Conservation (phyloP, 1,140 invertebrate genomes). For the Anastrepha obliqua region DNA sequence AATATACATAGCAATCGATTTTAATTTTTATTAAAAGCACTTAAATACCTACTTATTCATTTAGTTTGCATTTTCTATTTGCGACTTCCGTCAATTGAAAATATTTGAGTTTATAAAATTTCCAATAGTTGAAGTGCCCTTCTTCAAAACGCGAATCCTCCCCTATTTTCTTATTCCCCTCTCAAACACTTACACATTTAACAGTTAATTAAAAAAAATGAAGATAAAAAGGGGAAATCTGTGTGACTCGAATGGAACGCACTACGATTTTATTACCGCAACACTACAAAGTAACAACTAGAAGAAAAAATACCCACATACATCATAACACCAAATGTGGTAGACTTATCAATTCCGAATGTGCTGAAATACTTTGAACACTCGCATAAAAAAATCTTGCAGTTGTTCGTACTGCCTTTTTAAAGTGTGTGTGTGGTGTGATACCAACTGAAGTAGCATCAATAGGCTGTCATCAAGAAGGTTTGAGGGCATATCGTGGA, state of each 20-base stretch:
- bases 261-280: background rate
- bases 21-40: background rate
- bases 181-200: constrained; percentile 11
- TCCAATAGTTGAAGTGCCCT: background rate
- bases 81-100: constrained; percentile 11
- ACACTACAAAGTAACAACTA: background rate
- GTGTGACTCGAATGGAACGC: background rate
- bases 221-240: constrained; percentile 45
- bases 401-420: too few relatives aligned
- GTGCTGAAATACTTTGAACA: background rate
- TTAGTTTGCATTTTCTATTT: background rate
- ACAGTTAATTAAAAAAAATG: constrained; percentile 48
- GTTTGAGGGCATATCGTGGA: background rate
- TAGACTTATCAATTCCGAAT: constrained; percentile 4
- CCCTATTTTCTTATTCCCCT: background rate
- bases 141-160: background rate
- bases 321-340: constrained; percentile 6
- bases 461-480: background rate
- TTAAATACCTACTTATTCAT: background rate
- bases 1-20: background rate
- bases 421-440: background rate
- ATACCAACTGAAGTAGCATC: background rate
- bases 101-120: background rate
- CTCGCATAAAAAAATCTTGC: background rate
- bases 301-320: background rate